These are phyloP conservation scores for Dexiosoma caninum DNA, from an alignment of 2,888 invertebrate species.

Conservation along the genomic window DNA sequence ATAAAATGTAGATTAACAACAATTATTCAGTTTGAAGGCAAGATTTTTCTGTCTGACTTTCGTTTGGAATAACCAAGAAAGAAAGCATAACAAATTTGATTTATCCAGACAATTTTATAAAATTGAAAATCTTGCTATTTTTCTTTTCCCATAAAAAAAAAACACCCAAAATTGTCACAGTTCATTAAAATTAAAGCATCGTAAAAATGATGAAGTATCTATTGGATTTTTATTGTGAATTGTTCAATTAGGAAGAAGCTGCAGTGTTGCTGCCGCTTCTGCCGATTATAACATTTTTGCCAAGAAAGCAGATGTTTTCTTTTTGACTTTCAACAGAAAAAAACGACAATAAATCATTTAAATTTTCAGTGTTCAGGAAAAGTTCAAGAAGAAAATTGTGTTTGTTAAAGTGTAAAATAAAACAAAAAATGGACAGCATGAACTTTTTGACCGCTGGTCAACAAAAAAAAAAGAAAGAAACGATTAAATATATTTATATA, in stretches of 20 bases:
- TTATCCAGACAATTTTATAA: conserved; percentile 26
- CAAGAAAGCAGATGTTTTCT: conserved; percentile 49
- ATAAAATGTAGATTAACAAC: conserved; percentile 35
- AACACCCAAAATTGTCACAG: conserved; percentile 53
- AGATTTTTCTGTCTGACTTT: conserved; percentile 20
- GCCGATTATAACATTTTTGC: background rate
- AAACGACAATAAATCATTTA: conserved; percentile 53
- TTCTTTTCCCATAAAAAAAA: conserved; percentile 12
- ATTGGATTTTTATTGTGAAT: conserved; percentile 59
- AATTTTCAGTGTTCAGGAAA: conserved; percentile 23
- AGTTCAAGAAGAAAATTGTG: conserved; percentile 56
- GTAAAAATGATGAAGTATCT: conserved; percentile 62
- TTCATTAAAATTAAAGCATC: conserved; percentile 64
- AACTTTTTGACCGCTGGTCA: conserved; percentile 60
- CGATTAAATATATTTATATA: conserved; percentile 28
- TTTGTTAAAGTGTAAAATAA: conserved; percentile 1
- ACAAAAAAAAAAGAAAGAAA: background rate
- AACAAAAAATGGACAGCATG: conserved; percentile 53
- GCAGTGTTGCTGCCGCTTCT: background rate
- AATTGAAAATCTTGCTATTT: conserved; percentile 26
- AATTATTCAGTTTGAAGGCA: conserved; percentile 56
- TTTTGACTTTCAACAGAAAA: conserved; percentile 10
- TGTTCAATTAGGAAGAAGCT: conserved; percentile 53
- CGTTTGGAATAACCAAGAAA: conserved; percentile 8
- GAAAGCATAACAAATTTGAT: conserved; percentile 43